Evolutionary conservation across 2,888 invertebrate species (phyloP), one percentile per base, ranked within the genome.

Genomic region (Plagodis pulveraria): DNA sequence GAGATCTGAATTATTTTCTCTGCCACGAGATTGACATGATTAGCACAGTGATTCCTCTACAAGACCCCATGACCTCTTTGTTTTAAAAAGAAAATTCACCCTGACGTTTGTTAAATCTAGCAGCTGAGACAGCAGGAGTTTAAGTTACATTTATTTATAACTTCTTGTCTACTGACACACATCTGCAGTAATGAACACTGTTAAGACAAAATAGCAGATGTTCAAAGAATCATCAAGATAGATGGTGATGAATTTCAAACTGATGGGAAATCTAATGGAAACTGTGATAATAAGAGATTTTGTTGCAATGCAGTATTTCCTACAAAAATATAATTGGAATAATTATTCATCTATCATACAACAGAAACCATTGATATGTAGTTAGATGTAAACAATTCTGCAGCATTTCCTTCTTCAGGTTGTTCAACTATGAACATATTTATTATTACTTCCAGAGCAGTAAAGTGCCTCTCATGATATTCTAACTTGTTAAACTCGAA

Each of bases 321-420:
- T 49, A 33, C 35, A 22, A 22, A 22, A 22, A 22, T 55, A 56
- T 44, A 6, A 22, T 33, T 54, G 50, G 43, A 51, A 40, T 48
- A 34, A 34, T 50, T 50, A 34, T 50, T 50, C 33, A 50, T 51
- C 10, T 49, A 44, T 48, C 32, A 35, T 47, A 47, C 51, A 41
- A 35, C 41, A 48, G 56, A 60, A 50, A 45, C 35, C 50, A 46
- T 50, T 42, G 49, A 50, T 49, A 46, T 54, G 54, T 59, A 59
- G 59, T 55, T 59, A 59, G 47, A 50, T 41, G 36, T 45, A 32
- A 41, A 49, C 45, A 34, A 50, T 47, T 45, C 50, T 42, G 47
- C 54, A 43, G 50, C 58, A 58, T 33, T 11, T 46, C 9, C 41
- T n/a, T 50, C 38, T 50, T 46, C 59, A 50, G 47, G 41, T 47